phyloP scores from a whole-genome alignment of 2,888 invertebrate species.

The Mactromeris polynyma region DNA sequence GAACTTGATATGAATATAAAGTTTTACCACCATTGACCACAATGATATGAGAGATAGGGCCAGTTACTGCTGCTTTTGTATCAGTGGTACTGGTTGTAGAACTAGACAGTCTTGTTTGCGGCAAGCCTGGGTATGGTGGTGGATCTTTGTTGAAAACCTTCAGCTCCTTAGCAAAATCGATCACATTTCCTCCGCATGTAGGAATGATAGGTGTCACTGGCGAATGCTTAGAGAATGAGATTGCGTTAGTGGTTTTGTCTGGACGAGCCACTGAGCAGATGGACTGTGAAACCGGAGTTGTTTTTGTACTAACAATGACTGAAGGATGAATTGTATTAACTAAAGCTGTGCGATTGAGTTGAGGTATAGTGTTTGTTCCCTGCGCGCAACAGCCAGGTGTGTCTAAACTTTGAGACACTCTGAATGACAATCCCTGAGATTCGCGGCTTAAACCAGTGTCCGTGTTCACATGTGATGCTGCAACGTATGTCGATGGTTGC shows the following conservation, averaged over 20 bases:
- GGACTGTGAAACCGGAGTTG: neutral
- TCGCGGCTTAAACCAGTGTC: neutral
- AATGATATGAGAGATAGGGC: constrained; percentile 44
- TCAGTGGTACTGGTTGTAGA: neutral
- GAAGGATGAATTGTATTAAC: neutral
- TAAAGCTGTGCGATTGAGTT: constrained; percentile 5
- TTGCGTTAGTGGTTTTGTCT: neutral
- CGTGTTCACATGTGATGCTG: constrained; percentile 25
- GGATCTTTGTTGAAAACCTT: constrained; percentile 34
- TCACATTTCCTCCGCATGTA: constrained; percentile 30
- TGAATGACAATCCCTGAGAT: constrained; percentile 37
- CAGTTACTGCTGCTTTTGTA: constrained; percentile 28
- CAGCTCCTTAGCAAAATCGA: constrained; percentile 26
- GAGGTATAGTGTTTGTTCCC: constrained; percentile 36
- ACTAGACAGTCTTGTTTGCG: neutral
- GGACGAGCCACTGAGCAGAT: neutral
- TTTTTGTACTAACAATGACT: neutral
- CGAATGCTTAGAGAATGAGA: neutral
- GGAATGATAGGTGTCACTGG: constrained; percentile 9
- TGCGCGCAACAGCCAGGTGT: neutral
- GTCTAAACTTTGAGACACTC: constrained; percentile 16
- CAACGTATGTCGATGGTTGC: neutral
- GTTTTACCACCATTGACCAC: constrained; percentile 42
- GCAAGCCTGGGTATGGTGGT: constrained; percentile 40
- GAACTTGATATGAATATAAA: constrained; percentile 32